Evolutionary conservation across 1,140 invertebrate species (phyloP), one percentile per base, ranked within the genome.

Genomic region (Cotesia vestalis): DNA sequence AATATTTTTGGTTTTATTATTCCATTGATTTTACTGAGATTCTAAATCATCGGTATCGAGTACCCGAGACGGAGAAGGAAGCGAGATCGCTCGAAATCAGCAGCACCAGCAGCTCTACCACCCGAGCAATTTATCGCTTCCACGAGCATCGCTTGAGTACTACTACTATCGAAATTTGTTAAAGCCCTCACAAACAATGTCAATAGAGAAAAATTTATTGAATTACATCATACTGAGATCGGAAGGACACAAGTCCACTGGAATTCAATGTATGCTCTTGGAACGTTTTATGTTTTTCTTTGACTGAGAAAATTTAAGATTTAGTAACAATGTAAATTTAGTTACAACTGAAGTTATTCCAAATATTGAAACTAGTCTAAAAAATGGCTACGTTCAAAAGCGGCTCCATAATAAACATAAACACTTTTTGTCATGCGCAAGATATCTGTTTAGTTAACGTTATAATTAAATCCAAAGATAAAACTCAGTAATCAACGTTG

Each of bases 131-230:
- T 66, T 66, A 66, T 66, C 63, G 63, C 63, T 51, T 17, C 40
- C 46, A 66, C 46, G 63, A 66, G 8, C 46, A 52, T 53, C 46
- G 63, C n/a, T 66, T 66, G 63, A 34, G 61, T 66, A 40, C 63
- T 52, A 66, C 46, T 12, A 66, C 63, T 66, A 66, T 66, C 52
- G 63, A 66, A 51, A 51, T 8, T 20, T 40, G 63, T 66, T 66
- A 52, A 64, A 66, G 12, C 63, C 46, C 27, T 53, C 17, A 66
- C 46, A 40, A 17, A 66, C 63, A 66, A 8, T 66, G 63, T 53
- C 9, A 46, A 46, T 66, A 36, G 6, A 14, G 5, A 20, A 66
- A 51, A 66, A 66, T 66, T 66, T 27, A 66, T 40, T 12, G 11
- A 66, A 66, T 27, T 8, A 66, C 36, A 66, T 27, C 4, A 66